phyloP scores from a whole-genome alignment of 64 coral and sea anemone genomes.

The Astreopora myriophthalma region DNA sequence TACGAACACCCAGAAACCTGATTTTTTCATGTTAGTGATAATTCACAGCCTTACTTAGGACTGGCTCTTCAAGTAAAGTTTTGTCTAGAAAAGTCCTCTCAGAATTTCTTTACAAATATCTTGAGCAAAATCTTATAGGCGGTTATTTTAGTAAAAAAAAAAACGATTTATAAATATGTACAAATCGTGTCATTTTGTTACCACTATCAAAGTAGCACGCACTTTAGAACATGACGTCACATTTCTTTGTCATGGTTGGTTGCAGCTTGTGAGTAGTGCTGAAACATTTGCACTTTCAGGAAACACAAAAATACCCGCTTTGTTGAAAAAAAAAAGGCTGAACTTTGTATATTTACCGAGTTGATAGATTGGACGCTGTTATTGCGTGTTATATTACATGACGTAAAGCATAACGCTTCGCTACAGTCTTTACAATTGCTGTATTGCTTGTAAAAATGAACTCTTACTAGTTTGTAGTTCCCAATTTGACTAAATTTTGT shows the following conservation, averaged over 20 bases:
- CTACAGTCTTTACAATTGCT: background rate
- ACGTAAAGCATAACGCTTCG: background rate
- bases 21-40: background rate
- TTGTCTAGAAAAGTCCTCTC: background rate
- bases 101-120: background rate
- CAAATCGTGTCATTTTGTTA: no score
- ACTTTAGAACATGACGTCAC: background rate
- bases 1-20: constrained; percentile 1
- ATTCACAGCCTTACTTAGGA: no score
- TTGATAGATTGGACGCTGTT: background rate
- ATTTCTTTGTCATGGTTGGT: background rate
- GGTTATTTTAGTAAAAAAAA: no score
- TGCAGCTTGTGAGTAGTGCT: background rate
- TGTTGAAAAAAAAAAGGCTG: background rate
- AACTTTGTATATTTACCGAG: background rate
- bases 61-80: background rate
- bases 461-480: background rate
- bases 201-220: background rate
- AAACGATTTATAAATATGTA: no score
- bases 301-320: background rate
- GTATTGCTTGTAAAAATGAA: no score
- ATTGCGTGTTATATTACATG: background rate
- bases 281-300: background rate
- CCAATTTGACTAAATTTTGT: background rate
- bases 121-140: no score